Conservation (phyloP, 2,888 invertebrate genomes). For the Pteria penguin region DNA sequence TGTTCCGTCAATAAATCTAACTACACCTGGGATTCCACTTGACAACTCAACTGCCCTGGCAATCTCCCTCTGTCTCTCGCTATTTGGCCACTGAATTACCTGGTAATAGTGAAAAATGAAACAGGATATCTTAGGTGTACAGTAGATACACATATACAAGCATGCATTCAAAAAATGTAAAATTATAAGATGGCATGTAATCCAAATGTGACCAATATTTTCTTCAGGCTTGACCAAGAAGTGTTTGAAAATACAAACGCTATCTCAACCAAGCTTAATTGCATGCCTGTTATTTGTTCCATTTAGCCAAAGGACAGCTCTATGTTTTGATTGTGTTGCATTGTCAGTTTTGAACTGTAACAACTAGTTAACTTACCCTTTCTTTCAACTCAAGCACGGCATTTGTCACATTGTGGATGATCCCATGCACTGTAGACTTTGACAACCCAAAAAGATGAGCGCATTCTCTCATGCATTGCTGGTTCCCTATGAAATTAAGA, state of each 20-base stretch:
- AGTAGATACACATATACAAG: no score
- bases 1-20: slow-evolving; percentile 35
- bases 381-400: not conserved
- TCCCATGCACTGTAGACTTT: slow-evolving; percentile 12
- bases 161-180: no score
- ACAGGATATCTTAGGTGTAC: no score
- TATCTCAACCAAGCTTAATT: not conserved
- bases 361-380: no score
- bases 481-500: slow-evolving; percentile 12
- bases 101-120: not conserved
- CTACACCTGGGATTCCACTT: slow-evolving; percentile 29
- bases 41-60: slow-evolving; percentile 12
- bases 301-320: no score
- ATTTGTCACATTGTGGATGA: slow-evolving; percentile 8
- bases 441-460: slow-evolving; percentile 22
- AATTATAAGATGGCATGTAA: no score
- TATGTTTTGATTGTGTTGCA: no score
- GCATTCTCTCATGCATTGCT: slow-evolving; percentile 15
- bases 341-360: no score
- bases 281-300: not conserved
- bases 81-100: slow-evolving; percentile 31
- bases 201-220: no score
- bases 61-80: slow-evolving; percentile 11
- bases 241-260: no score
- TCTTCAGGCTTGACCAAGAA: no score